Evolutionary conservation across 2,113 vertebrate genomes (phyloP), one percentile per base, ranked within the genome.

Genomic region (Bubalus kerabau): DNA sequence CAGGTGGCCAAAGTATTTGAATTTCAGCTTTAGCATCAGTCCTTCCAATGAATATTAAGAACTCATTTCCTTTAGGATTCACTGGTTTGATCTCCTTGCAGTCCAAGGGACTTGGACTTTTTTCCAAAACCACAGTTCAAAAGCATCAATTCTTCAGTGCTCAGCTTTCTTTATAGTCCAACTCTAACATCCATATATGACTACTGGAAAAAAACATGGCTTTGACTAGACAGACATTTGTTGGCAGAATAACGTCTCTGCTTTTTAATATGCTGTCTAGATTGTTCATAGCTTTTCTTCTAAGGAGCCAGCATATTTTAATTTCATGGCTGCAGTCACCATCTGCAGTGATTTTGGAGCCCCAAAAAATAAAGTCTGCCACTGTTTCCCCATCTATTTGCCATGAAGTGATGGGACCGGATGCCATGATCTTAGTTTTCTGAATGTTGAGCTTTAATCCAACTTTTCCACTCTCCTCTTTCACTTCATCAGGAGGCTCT

Each of bases 351-450:
- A 71, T 36, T 12, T 71, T 23, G n/a, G 19, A 71, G 17, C 17
- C 9, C 32, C 64, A 0, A 9, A 36, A 36, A 71, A 71, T 71
- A 21, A 36, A 71, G 2, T 71, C n/a, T 71, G 1, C 11, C 17
- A 36, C 19, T 71, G n/a, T 71, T 71, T 71, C 19, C n/a, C n/a
- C 19, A 36, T 71, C 17, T 71, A 36, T 71, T 71, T 71, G 5
- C 64, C 64, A 23, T 36, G n/a, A 23, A 71, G 9, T 71, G 64
- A 71, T 36, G 17, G 19, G n/a, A 71, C 19, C 0, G 0, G n/a
- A 71, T 71, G 64, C 64, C n/a, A 12, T 36, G 19, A 36, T 23
- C n/a, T 71, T 36, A 0, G n/a, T 71, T 71, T 71, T 71, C 2
- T 71, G 64, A 36, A 6, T 11, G n/a, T 71, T 12, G 19, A 36